Base-by-base conservation (phyloP, 1,140 invertebrate species). In the Drosophila pectinifera region DNA sequence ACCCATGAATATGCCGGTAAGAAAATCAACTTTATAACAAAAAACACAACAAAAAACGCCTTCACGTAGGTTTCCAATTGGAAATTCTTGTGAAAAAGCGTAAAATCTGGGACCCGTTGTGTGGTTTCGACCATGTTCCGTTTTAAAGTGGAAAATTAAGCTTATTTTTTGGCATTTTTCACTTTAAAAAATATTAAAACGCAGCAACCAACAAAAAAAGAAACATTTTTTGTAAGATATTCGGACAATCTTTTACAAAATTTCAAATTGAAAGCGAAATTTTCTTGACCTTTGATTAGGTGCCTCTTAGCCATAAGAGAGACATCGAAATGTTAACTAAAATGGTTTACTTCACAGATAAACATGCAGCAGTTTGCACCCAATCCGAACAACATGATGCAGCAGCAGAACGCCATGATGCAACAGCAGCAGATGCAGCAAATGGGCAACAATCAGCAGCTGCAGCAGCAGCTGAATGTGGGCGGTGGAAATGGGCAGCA, bases 1-100 rank as follows among this genome's bases (percentile, higher is more conserved):
- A 76, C 91, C 90, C n/a, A 91, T 92, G 83, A 86, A 92, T 20
- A 84, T 91, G 76, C 91, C 83, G 78, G 90, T 91, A 61, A 41
- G 45, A 38, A 10, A 41, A 6, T 4, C 0, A 39, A 31, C 0
- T 16, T 11, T 3, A 53, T 31, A 8, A 10, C 28, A 7, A 2
- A 31, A 28, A 26, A 26, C 26, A 6, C 7, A n/a, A n/a, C n/a
- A n/a, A n/a, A 1, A 26, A 26, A 1, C 5, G 26, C 26, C 7
- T 26, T 5, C 26, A 4, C 5, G 5, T 26, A 26, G 26, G 26
- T 6, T 7, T n/a, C n/a, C 26, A 26, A 6, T 26, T 26, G 26
- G 26, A 26, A 26, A 26, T 26, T 26, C 26, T 26, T 26, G 26
- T 26, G 26, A 26, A 26, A 26, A 26, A 26, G 4, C 26, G 7